A percentile compares a stretch with the other conserved stretches of the same genome.
phyloP scores from a whole-genome alignment of 2,888 invertebrate genomes.

The Epiblema foenella region DNA sequence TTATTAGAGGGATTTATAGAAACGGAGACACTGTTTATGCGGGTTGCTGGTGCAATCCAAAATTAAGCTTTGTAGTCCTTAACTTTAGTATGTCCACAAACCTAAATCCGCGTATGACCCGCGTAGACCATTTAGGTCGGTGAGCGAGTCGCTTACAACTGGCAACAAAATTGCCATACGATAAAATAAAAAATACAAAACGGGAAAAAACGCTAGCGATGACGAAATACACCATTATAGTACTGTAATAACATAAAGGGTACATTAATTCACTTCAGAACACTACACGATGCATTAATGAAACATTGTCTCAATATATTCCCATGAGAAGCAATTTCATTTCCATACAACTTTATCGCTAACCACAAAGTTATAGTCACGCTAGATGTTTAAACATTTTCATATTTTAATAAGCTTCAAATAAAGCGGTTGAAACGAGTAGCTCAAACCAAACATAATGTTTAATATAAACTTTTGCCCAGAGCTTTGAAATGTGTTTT shows the following conservation, averaged over 20 bases:
- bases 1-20: too few species aligned
- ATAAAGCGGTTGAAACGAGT: slow-evolving; percentile 26
- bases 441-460: slow-evolving; percentile 32
- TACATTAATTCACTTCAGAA: background rate
- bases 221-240: background rate
- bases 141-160: too few species aligned
- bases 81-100: too few species aligned
- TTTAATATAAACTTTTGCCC: slow-evolving; percentile 35
- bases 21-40: too few species aligned
- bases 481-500: slow-evolving; percentile 21
- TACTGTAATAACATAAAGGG: background rate
- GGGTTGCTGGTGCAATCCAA: too few species aligned
- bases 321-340: slow-evolving; percentile 1
- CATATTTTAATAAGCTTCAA: slow-evolving; percentile 34
- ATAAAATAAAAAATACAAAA: too few species aligned
- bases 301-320: background rate
- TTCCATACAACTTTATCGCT: slow-evolving; percentile 18
- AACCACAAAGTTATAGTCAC: slow-evolving; percentile 16
- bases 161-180: too few species aligned
- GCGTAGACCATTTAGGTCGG: too few species aligned
- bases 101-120: too few species aligned
- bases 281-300: background rate
- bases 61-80: too few species aligned
- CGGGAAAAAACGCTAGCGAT: too few species aligned
- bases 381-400: slow-evolving; percentile 22